Percentiles rank a stretch among this genome's conserved stretches.
phyloP scores from a whole-genome alignment of 1,140 invertebrate genomes.

The Aleiodes sp. region DNA sequence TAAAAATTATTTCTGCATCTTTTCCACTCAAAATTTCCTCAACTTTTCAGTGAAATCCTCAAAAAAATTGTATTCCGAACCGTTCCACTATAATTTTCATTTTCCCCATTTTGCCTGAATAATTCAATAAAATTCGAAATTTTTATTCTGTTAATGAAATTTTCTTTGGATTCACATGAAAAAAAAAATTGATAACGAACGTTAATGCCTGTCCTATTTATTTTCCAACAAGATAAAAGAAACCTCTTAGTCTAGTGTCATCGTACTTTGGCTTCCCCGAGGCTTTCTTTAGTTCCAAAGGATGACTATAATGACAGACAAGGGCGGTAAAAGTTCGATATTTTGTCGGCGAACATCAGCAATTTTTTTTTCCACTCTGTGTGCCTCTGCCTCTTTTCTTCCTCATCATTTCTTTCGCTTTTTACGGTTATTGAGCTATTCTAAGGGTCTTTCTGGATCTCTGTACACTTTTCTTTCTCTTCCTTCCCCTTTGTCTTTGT shows the following conservation, averaged over 20 bases:
- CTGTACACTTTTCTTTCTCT: conserved; percentile 7
- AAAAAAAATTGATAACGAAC: too few relatives aligned
- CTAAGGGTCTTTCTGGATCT: not conserved
- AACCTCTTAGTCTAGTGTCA: conserved; percentile 39
- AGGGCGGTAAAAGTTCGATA: conserved; percentile 9
- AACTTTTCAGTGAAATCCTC: too few relatives aligned
- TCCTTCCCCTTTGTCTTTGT: conserved; percentile 1
- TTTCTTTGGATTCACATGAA: too few relatives aligned
- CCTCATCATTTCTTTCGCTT: conserved; percentile 1
- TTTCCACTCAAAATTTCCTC: too few relatives aligned
- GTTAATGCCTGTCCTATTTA: not conserved
- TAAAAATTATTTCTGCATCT: not conserved
- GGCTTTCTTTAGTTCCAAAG: not conserved
- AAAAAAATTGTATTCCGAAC: not conserved
- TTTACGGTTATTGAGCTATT: conserved; percentile 10
- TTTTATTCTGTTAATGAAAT: too few relatives aligned
- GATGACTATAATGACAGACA: conserved; percentile 15
- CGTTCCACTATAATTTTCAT: not conserved
- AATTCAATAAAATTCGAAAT: too few relatives aligned
- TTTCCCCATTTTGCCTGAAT: too few relatives aligned
- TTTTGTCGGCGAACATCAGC: not conserved
- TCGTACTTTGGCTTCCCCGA: conserved; percentile 24
- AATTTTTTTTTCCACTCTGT: conserved; percentile 12
- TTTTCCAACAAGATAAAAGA: conserved; percentile 41
- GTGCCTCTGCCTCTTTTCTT: not conserved